Evolutionary conservation across 2,113 vertebrate genomes (phyloP).

Genomic region (Stomatorhinus ivindoensis): DNA sequence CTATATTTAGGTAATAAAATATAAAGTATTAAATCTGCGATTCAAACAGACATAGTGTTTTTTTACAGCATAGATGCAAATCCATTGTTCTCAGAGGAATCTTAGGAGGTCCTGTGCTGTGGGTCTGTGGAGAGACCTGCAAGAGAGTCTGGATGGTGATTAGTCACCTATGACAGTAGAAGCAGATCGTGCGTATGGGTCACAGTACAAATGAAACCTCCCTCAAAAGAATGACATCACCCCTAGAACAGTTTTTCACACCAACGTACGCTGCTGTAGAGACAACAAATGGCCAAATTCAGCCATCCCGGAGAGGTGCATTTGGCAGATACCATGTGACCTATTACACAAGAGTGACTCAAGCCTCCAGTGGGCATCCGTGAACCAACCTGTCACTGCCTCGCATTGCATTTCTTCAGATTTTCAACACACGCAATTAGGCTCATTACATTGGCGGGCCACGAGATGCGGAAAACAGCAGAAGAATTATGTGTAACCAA

Average conservation of each 20-base stretch:
- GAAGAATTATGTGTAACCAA: not conserved
- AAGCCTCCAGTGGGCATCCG: constrained; percentile 27
- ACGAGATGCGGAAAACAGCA: not conserved
- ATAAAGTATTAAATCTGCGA: not conserved
- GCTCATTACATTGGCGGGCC: constrained; percentile 10
- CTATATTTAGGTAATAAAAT: not conserved
- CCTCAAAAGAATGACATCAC: constrained; percentile 26
- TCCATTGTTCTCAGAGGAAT: not conserved
- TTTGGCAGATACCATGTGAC: constrained; percentile 31
- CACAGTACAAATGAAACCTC: not conserved
- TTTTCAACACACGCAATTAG: not conserved
- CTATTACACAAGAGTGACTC: constrained; percentile 35
- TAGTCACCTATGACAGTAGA: not conserved
- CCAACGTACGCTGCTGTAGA: constrained; percentile 16
- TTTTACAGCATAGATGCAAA: not conserved
- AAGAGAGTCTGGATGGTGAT: not conserved
- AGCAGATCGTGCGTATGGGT: not conserved
- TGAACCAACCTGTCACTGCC: constrained; percentile 14
- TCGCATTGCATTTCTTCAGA: constrained; percentile 12
- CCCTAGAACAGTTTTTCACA: not conserved
- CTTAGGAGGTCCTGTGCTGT: not conserved
- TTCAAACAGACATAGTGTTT: not conserved
- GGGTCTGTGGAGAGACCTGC: not conserved
- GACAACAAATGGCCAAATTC: constrained; percentile 29
- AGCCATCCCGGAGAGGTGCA: constrained; percentile 17